Evolutionary conservation across 1,140 invertebrate genomes (phyloP).

Genomic region (Aphelenchoides besseyi): DNA sequence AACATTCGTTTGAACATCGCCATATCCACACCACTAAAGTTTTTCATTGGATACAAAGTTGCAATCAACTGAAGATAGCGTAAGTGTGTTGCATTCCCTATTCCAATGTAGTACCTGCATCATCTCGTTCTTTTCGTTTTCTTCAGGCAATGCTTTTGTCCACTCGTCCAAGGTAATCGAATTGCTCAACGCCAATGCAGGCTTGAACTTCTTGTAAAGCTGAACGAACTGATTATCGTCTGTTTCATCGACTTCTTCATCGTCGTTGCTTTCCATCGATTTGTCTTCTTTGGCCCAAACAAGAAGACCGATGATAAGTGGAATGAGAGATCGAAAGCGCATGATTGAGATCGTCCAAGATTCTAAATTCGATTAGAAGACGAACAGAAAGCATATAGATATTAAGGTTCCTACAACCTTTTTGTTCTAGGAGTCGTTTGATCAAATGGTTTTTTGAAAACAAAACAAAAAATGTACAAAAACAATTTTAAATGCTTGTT

Average conservation of each 20-base stretch:
- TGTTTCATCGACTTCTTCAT: background rate
- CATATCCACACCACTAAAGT: background rate
- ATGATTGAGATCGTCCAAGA: background rate
- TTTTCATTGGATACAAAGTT: constrained; percentile 5
- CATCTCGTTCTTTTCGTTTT: constrained; percentile 2
- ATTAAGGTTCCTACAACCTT: no score
- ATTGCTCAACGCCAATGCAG: background rate
- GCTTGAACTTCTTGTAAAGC: constrained; percentile 8
- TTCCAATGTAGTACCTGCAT: background rate
- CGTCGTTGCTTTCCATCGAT: background rate
- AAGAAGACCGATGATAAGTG: background rate
- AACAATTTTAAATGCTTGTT: background rate
- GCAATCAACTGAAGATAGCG: background rate
- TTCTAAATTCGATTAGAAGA: background rate
- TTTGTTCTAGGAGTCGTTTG: no score
- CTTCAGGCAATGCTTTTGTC: constrained; percentile 5
- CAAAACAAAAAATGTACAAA: background rate
- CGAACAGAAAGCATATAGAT: background rate
- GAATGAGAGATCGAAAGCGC: background rate
- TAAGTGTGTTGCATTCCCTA: background rate
- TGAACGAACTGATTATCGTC: background rate
- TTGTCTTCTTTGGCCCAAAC: background rate
- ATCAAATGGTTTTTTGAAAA: no score
- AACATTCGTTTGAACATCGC: background rate
- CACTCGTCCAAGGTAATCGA: background rate